phyloP scores from a whole-genome alignment of 2,113 vertebrate genomes.

The Microtus montanus region DNA sequence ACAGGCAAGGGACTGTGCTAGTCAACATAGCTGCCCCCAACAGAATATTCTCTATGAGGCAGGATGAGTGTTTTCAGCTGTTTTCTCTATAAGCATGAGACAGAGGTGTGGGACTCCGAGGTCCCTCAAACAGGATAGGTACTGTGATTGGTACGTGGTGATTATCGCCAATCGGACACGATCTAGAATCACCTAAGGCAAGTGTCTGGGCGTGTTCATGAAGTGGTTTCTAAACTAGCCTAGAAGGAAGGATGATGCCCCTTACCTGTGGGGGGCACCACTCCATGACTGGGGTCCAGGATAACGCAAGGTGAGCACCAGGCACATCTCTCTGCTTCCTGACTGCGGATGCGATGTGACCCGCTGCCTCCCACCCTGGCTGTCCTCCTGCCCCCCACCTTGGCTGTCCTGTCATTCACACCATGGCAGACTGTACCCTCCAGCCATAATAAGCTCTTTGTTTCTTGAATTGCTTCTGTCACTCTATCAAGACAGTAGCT shows the following conservation, averaged over 20 bases:
- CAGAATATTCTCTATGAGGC: background rate
- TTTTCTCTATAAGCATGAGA: background rate
- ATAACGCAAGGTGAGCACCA: background rate
- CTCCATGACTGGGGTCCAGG: too few species aligned
- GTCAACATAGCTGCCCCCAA: background rate
- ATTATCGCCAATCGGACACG: background rate
- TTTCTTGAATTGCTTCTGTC: too few species aligned
- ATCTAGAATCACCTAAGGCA: background rate
- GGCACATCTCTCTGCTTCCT: too few species aligned
- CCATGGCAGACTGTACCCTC: background rate
- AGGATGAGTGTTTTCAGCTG: background rate
- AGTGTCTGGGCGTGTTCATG: too few species aligned
- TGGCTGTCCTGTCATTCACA: background rate
- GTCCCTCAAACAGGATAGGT: background rate
- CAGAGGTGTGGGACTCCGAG: background rate
- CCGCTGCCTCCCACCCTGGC: background rate
- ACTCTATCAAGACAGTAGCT: background rate
- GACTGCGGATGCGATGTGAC: background rate
- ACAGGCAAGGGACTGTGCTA: background rate
- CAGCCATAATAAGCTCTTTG: background rate
- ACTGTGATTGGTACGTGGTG: background rate
- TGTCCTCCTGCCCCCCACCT: too few species aligned
- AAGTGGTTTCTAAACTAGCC: background rate
- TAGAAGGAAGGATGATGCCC: background rate
- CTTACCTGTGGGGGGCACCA: background rate